Percentiles rank a stretch among this genome's conserved stretches.
These are phyloP conservation scores for Acleris emargana DNA, from an alignment of 2,888 invertebrate species.

Conservation along the genomic window DNA sequence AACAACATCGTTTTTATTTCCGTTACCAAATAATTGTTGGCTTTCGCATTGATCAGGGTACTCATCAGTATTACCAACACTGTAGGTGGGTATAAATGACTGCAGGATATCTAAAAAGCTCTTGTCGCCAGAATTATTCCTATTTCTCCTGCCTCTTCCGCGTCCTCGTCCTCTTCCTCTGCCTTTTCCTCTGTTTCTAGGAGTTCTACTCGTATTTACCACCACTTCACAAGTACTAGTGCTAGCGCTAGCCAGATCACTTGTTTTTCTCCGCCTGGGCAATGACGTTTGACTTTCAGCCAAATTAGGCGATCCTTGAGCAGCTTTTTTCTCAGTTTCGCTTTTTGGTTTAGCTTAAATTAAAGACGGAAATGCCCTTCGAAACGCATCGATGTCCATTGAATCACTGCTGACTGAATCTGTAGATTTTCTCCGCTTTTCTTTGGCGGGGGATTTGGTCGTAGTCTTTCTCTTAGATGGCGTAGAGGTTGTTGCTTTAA, in stretches of 20 bases:
- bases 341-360: constrained; percentile 8
- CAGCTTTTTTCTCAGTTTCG: background rate
- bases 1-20: constrained; percentile 43
- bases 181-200: constrained; percentile 31
- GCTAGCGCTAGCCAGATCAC: background rate
- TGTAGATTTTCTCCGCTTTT: constrained; percentile 15
- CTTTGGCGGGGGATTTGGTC: constrained; percentile 9
- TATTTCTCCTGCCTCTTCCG: constrained; percentile 26
- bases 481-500: constrained; percentile 23
- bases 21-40: constrained; percentile 55
- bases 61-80: constrained; percentile 67
- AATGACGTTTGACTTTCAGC: constrained; percentile 20
- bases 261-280: constrained; percentile 27
- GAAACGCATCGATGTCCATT: constrained; percentile 25
- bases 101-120: constrained; percentile 7
- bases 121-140: background rate
- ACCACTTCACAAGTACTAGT: constrained; percentile 10
- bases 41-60: constrained; percentile 60
- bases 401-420: constrained; percentile 28
- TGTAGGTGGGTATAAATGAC: constrained; percentile 48
- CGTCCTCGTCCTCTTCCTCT: constrained; percentile 38
- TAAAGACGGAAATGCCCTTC: constrained; percentile 14
- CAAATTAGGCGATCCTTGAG: constrained; percentile 21
- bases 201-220: background rate
- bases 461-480: constrained; percentile 9